phyloP scores from a whole-genome alignment of 2,113 vertebrate species.

The Eudorcas thomsonii region DNA sequence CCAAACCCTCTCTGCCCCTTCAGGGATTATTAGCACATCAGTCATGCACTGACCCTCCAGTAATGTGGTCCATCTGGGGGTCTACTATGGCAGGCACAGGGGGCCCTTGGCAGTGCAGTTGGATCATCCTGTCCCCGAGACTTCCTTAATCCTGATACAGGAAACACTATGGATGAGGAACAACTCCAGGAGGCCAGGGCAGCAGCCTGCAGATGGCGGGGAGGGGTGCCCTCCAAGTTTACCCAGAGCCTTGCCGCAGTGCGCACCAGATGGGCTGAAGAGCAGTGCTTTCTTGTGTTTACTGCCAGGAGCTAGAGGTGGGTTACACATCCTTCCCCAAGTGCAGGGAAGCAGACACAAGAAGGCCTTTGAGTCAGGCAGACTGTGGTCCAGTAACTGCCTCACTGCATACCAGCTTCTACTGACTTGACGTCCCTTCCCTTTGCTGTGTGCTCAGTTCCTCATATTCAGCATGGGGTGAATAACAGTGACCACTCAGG shows the following conservation, averaged over 20 bases:
- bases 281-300: neutral
- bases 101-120: neutral
- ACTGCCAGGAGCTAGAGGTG: neutral
- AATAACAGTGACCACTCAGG: neutral
- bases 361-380: neutral
- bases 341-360: neutral
- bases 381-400: neutral
- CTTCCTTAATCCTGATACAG: neutral
- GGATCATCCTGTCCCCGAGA: neutral
- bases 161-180: neutral
- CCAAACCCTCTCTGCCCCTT: neutral
- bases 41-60: neutral
- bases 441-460: neutral
- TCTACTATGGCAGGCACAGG: neutral
- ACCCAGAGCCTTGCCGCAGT: neutral
- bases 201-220: neutral
- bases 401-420: neutral
- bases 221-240: fast-evolving
- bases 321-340: neutral
- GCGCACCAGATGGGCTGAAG: neutral
- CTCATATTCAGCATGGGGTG: neutral
- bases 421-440: neutral
- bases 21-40: neutral
- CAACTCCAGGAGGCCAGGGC: neutral
- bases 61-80: neutral